Percentiles rank a stretch among this genome's conserved stretches.
Evolutionary conservation across 2,888 invertebrate genomes (phyloP).

Genomic region (Steinernema scapterisci): DNA sequence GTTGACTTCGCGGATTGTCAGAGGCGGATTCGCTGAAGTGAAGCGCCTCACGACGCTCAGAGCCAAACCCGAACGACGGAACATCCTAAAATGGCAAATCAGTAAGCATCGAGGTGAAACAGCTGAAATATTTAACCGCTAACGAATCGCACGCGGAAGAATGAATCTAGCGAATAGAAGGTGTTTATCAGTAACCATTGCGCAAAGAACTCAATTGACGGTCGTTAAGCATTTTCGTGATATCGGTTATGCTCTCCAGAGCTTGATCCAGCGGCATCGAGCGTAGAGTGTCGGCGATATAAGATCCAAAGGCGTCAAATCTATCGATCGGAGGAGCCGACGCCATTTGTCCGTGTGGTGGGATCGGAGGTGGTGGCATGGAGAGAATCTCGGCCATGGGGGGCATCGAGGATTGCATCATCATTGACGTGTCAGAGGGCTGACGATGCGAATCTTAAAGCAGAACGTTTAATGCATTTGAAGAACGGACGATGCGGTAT

Average conservation of each 20-base stretch:
- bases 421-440: not conserved
- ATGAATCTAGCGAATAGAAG: not conserved
- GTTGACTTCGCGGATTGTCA: not conserved
- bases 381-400: conserved; percentile 1
- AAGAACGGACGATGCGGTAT: not conserved
- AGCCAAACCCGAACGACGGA: not conserved
- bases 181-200: conserved; percentile 7
- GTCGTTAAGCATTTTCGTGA: conserved; percentile 3
- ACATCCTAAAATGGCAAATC: not conserved
- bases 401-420: conserved; percentile 1
- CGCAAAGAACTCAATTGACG: conserved; percentile 1
- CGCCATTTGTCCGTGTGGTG: not conserved
- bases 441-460: not conserved
- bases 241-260: not conserved
- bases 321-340: not conserved
- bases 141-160: not conserved
- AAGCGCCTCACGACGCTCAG: not conserved
- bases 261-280: not conserved
- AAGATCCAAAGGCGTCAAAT: not conserved
- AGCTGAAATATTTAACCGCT: not conserved
- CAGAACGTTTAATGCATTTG: not conserved
- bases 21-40: not conserved
- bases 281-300: not conserved
- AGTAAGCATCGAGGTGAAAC: not conserved
- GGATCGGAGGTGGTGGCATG: not conserved